Percentiles rank a stretch among this genome's conserved stretches.
Conservation (phyloP, 1,140 invertebrate genomes). For the Acromyrmex echinatior region DNA sequence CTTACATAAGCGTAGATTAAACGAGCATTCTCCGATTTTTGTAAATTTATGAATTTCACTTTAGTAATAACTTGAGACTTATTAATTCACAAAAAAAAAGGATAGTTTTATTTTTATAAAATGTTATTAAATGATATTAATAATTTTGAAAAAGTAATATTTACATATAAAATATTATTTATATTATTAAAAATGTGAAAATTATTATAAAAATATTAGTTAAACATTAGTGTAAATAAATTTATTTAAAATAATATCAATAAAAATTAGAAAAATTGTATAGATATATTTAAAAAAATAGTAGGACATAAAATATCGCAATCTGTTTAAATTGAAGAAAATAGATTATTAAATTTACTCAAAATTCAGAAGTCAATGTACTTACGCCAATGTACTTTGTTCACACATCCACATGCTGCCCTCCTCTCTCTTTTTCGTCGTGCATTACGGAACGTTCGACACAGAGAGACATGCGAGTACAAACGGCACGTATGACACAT, state of each 20-base stretch:
- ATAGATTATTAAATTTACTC: background rate
- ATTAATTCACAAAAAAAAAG: background rate
- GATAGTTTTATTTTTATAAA: conserved; percentile 5
- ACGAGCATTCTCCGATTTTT: background rate
- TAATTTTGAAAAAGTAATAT: background rate
- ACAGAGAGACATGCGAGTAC: conserved; percentile 54
- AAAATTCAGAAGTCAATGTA: background rate
- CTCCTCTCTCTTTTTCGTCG: conserved; percentile 3
- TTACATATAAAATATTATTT: too few relatives aligned
- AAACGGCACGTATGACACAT: conserved; percentile 85
- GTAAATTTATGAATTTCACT: background rate
- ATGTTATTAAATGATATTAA: background rate
- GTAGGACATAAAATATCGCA: background rate
- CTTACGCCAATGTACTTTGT: conserved; percentile 46
- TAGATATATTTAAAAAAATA: background rate
- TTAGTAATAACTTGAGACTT: background rate
- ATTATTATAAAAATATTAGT: too few relatives aligned
- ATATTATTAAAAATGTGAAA: too few relatives aligned
- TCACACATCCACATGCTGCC: conserved; percentile 37
- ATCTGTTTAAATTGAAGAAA: background rate
- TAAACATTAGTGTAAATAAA: too few relatives aligned
- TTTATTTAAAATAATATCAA: background rate
- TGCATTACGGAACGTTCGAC: conserved; percentile 46
- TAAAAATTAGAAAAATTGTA: background rate
- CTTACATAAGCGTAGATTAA: conserved; percentile 49